Conservation (phyloP, 2,888 invertebrate genomes). For the Trissolcus brochymenae region DNA sequence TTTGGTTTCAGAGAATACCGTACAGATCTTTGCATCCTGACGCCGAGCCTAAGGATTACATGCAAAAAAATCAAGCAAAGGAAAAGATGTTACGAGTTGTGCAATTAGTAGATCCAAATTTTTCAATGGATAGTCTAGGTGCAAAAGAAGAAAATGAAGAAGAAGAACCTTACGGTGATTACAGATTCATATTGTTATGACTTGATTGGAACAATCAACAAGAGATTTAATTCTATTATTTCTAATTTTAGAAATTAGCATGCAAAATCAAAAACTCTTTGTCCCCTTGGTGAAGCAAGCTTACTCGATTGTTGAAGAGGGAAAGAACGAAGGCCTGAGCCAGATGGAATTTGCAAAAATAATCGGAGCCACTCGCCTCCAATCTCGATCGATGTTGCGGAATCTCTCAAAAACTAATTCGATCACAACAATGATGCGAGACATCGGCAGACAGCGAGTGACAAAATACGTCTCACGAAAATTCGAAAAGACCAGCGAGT, state of each 20-base stretch:
- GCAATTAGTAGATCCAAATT: slow-evolving; percentile 79
- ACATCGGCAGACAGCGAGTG: slow-evolving; percentile 79
- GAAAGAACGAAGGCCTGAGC: slow-evolving; percentile 78
- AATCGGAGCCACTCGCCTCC: slow-evolving; percentile 76
- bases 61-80: slow-evolving; percentile 75
- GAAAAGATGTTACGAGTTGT: slow-evolving; percentile 78
- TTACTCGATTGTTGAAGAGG: slow-evolving; percentile 76
- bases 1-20: slow-evolving; percentile 74
- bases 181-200: neutral
- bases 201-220: neutral
- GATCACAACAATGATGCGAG: slow-evolving; percentile 78
- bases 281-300: slow-evolving; percentile 77
- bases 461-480: slow-evolving; percentile 75
- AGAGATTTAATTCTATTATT: too few relatives aligned
- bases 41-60: slow-evolving; percentile 78
- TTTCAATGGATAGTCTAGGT: slow-evolving; percentile 72
- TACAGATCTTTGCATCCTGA: slow-evolving; percentile 80
- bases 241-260: slow-evolving; percentile 62
- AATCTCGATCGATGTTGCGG: slow-evolving; percentile 77
- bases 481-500: slow-evolving; percentile 67
- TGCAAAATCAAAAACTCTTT: slow-evolving; percentile 66
- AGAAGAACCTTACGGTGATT: slow-evolving; percentile 70
- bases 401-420: slow-evolving; percentile 75
- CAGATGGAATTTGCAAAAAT: slow-evolving; percentile 74
- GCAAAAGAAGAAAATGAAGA: slow-evolving; percentile 74